These are phyloP conservation scores for Lanius ludovicianus DNA, from an alignment of 2,113 vertebrate genomes.

Conservation along the genomic window DNA sequence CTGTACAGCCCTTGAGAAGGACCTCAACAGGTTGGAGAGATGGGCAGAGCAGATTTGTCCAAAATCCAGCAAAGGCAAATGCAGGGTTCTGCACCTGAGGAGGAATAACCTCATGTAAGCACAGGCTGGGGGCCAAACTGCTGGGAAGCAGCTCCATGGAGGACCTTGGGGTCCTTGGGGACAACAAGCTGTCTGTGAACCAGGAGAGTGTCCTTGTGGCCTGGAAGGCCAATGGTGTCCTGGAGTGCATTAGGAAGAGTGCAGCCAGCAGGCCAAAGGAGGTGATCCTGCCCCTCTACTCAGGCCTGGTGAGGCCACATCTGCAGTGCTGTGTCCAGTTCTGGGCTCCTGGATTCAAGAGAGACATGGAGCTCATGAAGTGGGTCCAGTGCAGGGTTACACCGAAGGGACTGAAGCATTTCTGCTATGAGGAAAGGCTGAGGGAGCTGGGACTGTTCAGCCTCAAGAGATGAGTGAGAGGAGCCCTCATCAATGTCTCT, in stretches of 20 bases:
- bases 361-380: neutral
- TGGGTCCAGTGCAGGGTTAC: neutral
- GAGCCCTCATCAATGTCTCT: neutral
- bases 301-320: neutral
- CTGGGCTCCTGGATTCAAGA: no score
- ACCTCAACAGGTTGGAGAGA: neutral
- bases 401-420: no score
- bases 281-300: neutral
- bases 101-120: neutral
- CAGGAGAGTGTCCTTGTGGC: neutral
- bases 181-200: neutral
- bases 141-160: neutral
- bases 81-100: neutral
- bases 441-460: neutral
- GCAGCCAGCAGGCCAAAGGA: neutral
- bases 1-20: neutral
- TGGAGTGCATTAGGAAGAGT: neutral
- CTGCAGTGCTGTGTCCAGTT: neutral
- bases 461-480: neutral
- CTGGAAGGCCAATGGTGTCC: neutral
- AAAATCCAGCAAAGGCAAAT: neutral
- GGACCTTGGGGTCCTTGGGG: neutral
- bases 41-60: neutral
- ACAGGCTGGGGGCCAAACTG: no score
- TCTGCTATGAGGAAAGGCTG: neutral